Evolutionary conservation across 2,888 invertebrate genomes (phyloP).

Genomic region (Minunthozetes semirufus): DNA sequence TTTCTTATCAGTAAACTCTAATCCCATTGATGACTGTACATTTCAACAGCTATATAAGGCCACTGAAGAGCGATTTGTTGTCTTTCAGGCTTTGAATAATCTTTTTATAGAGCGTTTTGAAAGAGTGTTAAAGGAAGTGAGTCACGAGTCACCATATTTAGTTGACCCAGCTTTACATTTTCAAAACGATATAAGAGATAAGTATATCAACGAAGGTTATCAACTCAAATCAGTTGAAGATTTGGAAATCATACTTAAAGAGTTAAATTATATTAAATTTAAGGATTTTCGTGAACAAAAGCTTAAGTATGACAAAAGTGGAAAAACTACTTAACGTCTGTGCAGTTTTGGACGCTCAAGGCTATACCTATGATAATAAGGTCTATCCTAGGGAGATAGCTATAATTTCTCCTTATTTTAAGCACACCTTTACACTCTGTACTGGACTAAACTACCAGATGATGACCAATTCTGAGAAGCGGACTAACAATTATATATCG

Average conservation of each 20-base stretch:
- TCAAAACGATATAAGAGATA: not conserved
- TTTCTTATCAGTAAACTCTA: no score
- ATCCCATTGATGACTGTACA: no score
- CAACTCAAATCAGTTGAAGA: not conserved
- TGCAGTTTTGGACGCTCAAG: not conserved
- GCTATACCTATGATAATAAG: not conserved
- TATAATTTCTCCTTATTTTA: not conserved
- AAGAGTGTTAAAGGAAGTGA: not conserved
- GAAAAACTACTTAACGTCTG: no score
- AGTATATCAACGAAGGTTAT: not conserved
- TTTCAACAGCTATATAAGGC: not conserved
- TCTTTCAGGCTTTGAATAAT: no score
- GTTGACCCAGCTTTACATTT: not conserved
- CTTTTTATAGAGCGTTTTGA: no score
- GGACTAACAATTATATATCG: not conserved
- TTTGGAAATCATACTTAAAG: not conserved
- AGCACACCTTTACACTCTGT: not conserved
- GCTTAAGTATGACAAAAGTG: no score
- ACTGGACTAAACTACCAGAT: not conserved
- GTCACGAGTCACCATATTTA: not conserved
- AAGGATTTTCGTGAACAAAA: no score
- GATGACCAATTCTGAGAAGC: not conserved
- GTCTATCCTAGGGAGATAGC: not conserved
- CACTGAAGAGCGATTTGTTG: no score
- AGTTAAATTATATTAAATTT: not conserved